Evolutionary conservation across 30 jellyfish, hydroid and myxozoan genomes (phyloP), one percentile per base, ranked within the genome.

Genomic region (Phacellophora camtschatica): DNA sequence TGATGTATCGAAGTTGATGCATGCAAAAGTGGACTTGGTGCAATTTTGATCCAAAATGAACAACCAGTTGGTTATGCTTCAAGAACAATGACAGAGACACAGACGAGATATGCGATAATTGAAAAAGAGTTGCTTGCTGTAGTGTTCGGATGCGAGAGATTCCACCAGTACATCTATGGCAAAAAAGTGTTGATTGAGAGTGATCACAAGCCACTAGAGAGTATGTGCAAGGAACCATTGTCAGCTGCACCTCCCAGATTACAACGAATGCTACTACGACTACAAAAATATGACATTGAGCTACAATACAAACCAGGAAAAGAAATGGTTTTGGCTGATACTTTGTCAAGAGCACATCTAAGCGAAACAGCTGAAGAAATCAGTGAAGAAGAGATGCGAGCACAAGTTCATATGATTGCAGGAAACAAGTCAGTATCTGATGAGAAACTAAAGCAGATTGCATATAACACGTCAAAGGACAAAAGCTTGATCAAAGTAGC

Each of bases 181-280:
- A 42, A 36, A 32, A 54, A 53, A 53, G 54, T 8, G 27, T 20
- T 11, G 18, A 22, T 69, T 12, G 7, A 7, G 30, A 75, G 45
- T 75, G 32, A 75, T 28, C 88, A 51, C 37, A 75, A 57, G 82
- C 88, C 88, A 55, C 10, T 75, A 24, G 83, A 77, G 31, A 4
- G 20, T 61, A 77, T 39, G 13, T 43, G 57, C 18, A 18, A 43
- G 57, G 18, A 43, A 43, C 18, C 57, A 11, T 43, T 43, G 18
- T 18, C 57, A 1, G 18, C 57, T 11, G 57, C 57, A 11, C 57
- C 57, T 11, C 13, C 13, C 22, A 43, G 57, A 43, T 43, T 43
- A 23, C 57, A 43, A 43, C 13, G 57, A 43, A 43, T 43, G 57
- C 6, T 43, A 23, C 18, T 43, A 43, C 22, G 22, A 11, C 18